Evolutionary conservation across 2,888 invertebrate genomes (phyloP), one percentile per base, ranked within the genome.

Genomic region (Julus scandinavius): DNA sequence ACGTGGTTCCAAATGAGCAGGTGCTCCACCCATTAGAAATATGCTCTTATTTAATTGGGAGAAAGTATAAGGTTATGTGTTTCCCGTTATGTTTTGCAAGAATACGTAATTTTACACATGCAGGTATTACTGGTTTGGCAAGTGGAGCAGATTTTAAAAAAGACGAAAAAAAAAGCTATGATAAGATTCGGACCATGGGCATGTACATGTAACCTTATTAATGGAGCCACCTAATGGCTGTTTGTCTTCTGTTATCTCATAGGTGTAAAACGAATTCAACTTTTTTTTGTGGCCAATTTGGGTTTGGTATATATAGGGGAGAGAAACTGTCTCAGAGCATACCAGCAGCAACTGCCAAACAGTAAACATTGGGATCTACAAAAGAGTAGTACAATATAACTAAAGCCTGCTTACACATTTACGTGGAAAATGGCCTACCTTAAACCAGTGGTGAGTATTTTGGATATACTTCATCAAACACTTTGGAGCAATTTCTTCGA

Each of bases 401-500:
- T 72, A 72, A 29, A 72, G 72, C 72, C 72, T 72, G 72, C 72
- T 72, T 72, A 29, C 72, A 72, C 72, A 72, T 85, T 85, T 85
- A 85, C 15, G 41, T 17, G 49, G 85, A 85, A 85, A 85, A 85
- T 85, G 85, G 85, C 85, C 49, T 85, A 85, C 40, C 85, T 85
- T n/a, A 85, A 85, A 85, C 85, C 85, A 85, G 85, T 85, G 85
- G 85, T 85, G 49, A 85, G 85, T 85, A 85, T 85, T 85, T 85
- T 85, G 45, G 41, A 85, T 2, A 40, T 45, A 45, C 49, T 85
- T 9, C 85, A 85, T 45, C 85, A n/a, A 41, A n/a, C 40, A 72
- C 29, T 72, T 72, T 6, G 29, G 29, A 72, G 5, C 20, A 20
- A 72, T 72, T 72, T 29, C 29, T 72, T 72, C 72, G 29, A 72